Conservation (phyloP, 92 coral and sea anemone species). For the Zoanthus gigantus region DNA sequence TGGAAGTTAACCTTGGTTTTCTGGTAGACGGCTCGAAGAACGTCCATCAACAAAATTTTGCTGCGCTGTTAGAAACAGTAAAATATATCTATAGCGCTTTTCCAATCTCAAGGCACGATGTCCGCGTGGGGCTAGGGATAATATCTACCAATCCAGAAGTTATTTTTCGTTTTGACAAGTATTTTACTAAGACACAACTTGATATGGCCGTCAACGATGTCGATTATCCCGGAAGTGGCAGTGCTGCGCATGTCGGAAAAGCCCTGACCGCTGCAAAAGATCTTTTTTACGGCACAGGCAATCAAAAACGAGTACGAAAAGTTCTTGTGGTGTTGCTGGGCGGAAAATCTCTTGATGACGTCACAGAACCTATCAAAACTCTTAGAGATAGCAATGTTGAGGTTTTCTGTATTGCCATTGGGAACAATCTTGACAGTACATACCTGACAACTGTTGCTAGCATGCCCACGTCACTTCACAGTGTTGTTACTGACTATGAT, state of each 20-base stretch:
- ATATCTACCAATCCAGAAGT: constrained; percentile 72
- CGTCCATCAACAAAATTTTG: constrained; percentile 73
- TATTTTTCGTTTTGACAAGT: constrained; percentile 78
- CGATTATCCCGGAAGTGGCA: constrained; percentile 71
- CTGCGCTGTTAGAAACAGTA: constrained; percentile 71
- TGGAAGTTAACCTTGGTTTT: constrained; percentile 90
- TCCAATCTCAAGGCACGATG: constrained; percentile 75
- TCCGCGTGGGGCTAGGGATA: constrained; percentile 79
- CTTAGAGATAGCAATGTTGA: constrained; percentile 78
- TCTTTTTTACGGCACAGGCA: constrained; percentile 67
- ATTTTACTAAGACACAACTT: constrained; percentile 70
- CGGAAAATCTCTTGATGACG: constrained; percentile 73
- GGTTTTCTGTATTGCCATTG: constrained; percentile 74
- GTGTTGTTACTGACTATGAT: constrained; percentile 37
- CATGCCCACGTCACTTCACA: constrained; percentile 61
- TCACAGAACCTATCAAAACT: constrained; percentile 60
- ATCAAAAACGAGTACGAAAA: constrained; percentile 67
- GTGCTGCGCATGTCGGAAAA: constrained; percentile 72
- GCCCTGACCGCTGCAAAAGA: constrained; percentile 72
- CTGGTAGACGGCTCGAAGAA: constrained; percentile 84
- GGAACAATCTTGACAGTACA: constrained; percentile 32
- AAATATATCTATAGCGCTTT: constrained; percentile 85
- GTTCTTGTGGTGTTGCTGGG: constrained; percentile 78
- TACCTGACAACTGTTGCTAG: constrained; percentile 66
- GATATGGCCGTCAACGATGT: constrained; percentile 73